phyloP scores from a whole-genome alignment of 2,888 invertebrate genomes.

The Drosophila leonis region DNA sequence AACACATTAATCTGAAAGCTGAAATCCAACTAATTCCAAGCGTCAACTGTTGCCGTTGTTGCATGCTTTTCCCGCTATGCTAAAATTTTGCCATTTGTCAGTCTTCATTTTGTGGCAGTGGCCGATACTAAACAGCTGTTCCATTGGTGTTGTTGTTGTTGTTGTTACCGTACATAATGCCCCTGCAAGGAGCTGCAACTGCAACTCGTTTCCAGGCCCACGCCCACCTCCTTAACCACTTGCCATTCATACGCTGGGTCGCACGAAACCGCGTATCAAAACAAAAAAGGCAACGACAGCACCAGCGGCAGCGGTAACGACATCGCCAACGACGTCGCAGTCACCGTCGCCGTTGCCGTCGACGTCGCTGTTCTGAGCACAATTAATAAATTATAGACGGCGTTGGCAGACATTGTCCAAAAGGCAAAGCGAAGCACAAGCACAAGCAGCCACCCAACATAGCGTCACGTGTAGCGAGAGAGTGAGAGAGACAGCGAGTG shows the following conservation, averaged over 20 bases:
- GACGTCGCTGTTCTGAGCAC: conserved; percentile 67
- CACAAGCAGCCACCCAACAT: conserved; percentile 65
- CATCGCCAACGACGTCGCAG: neutral
- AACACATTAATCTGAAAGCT: neutral
- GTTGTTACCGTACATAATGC: conserved; percentile 23
- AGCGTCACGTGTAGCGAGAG: conserved; percentile 66
- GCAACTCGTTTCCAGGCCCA: conserved; percentile 52
- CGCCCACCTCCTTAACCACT: conserved; percentile 31
- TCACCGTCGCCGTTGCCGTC: neutral
- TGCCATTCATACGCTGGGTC: conserved; percentile 58
- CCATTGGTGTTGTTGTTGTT: conserved; percentile 25
- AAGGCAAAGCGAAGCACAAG: conserved; percentile 65
- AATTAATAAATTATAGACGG: conserved; percentile 76
- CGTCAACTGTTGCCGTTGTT: neutral
- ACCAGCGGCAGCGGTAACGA: neutral
- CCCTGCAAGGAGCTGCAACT: conserved; percentile 54
- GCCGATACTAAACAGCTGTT: conserved; percentile 51
- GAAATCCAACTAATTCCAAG: no score
- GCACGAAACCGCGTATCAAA: conserved; percentile 72
- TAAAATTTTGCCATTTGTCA: conserved; percentile 20
- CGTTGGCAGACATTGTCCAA: conserved; percentile 65
- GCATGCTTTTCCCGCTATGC: conserved; percentile 9
- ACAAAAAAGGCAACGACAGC: conserved; percentile 61
- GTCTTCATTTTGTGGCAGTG: conserved; percentile 1
- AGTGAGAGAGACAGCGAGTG: conserved; percentile 17